Percentiles rank a stretch among this genome's conserved stretches.
Evolutionary conservation across 2,797 vertebrate species (phyloP).

Genomic region (Champsocephalus gunnari): DNA sequence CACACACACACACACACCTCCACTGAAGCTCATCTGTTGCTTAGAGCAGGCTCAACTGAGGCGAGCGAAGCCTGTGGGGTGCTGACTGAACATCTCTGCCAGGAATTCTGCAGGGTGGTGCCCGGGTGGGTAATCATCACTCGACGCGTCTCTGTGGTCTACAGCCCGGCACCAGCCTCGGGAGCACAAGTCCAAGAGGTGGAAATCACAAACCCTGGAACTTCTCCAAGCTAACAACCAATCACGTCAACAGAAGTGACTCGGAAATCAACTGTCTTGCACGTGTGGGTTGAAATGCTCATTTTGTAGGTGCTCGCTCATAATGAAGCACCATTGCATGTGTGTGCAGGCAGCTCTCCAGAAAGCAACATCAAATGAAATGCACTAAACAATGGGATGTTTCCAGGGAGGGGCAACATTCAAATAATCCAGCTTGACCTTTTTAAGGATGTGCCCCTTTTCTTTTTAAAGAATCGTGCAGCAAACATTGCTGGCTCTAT

Average conservation of each 20-base stretch:
- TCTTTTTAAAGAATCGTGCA: neutral
- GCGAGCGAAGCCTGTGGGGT: slow-evolving; percentile 44
- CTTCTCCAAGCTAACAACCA: slow-evolving; percentile 37
- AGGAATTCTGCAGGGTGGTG: slow-evolving; percentile 69
- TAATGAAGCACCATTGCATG: slow-evolving; percentile 18
- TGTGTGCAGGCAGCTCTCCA: slow-evolving; percentile 8
- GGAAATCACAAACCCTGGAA: slow-evolving; percentile 40
- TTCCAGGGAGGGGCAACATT: slow-evolving; percentile 62
- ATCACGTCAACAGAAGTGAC: slow-evolving; percentile 42
- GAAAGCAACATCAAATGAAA: slow-evolving; percentile 25
- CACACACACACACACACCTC: slow-evolving; percentile 38
- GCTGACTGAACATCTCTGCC: slow-evolving; percentile 57
- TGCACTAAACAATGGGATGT: slow-evolving; percentile 36
- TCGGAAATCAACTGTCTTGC: slow-evolving; percentile 35
- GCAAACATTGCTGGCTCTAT: slow-evolving; percentile 55
- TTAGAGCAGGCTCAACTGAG: slow-evolving; percentile 32
- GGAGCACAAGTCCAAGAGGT: slow-evolving; percentile 27
- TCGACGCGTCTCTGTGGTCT: slow-evolving; percentile 50
- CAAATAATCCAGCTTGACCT: slow-evolving; percentile 49
- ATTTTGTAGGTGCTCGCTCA: slow-evolving; percentile 34
- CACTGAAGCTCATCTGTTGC: slow-evolving; percentile 48
- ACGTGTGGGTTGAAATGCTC: slow-evolving; percentile 14
- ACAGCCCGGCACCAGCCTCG: slow-evolving; percentile 28
- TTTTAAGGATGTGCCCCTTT: slow-evolving; percentile 49
- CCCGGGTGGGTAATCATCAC: slow-evolving; percentile 62